Conservation (phyloP, 2,888 invertebrate genomes). For the Dasypogon diadema region DNA sequence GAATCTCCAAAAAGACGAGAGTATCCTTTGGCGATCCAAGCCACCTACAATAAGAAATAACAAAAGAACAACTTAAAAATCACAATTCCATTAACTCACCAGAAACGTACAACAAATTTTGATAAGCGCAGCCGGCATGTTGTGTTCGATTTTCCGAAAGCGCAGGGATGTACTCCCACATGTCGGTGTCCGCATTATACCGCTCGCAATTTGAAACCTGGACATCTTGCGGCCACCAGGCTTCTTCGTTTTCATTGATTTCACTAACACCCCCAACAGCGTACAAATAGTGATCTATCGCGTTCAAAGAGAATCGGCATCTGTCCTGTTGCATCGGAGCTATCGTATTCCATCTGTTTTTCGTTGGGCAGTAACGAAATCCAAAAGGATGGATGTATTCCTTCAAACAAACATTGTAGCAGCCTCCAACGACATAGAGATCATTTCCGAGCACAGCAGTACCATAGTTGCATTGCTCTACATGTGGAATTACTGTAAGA, state of each 20-base stretch:
- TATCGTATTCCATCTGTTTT: slow-evolving; percentile 76
- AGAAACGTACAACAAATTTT: slow-evolving; percentile 65
- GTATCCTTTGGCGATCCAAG: slow-evolving; percentile 66
- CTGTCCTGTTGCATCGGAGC: slow-evolving; percentile 76
- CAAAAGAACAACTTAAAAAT: neutral
- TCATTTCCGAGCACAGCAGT: slow-evolving; percentile 77
- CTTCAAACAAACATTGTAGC: slow-evolving; percentile 75
- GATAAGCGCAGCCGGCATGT: slow-evolving; percentile 71
- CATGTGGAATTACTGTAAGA: slow-evolving; percentile 78
- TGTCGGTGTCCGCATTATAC: slow-evolving; percentile 72
- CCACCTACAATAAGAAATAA: slow-evolving; percentile 61
- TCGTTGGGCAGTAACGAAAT: slow-evolving; percentile 74
- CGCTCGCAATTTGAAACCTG: slow-evolving; percentile 71
- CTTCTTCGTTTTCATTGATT: slow-evolving; percentile 69
- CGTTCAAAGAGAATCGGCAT: slow-evolving; percentile 76
- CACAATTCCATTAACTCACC: slow-evolving; percentile 58
- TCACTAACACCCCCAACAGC: slow-evolving; percentile 77
- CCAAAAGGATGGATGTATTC: slow-evolving; percentile 81
- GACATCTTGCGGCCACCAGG: slow-evolving; percentile 65
- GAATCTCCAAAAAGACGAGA: slow-evolving; percentile 71
- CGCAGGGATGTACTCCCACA: slow-evolving; percentile 73
- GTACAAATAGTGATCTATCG: slow-evolving; percentile 71
- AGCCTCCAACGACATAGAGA: slow-evolving; percentile 78
- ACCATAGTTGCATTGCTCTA: slow-evolving; percentile 81
- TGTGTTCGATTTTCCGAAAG: slow-evolving; percentile 73